A percentile compares a stretch with the other conserved stretches of the same genome.
These are phyloP conservation scores for Megaptera novaeangliae DNA, from an alignment of 2,113 vertebrate species.

Conservation along the genomic window DNA sequence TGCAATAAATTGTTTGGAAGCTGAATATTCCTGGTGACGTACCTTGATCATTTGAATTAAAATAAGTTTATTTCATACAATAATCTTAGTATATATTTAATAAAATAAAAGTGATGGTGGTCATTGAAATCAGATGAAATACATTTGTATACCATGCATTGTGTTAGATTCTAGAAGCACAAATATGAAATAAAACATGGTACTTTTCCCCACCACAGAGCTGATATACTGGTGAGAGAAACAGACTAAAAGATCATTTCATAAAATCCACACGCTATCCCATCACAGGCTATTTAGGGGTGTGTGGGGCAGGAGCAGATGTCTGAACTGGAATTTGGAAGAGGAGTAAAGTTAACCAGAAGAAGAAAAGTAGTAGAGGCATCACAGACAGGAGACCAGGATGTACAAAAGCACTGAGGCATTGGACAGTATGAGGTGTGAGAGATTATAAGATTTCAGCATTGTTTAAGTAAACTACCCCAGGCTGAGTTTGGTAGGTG, in stretches of 20 bases:
- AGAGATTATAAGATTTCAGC: not conserved
- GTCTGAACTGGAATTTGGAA: not conserved
- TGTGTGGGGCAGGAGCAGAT: not conserved
- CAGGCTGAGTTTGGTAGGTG: not conserved
- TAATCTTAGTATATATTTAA: not conserved
- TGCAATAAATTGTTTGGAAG: not conserved
- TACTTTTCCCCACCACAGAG: not conserved
- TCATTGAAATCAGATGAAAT: not conserved
- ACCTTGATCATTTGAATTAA: not conserved
- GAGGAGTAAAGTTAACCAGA: not conserved
- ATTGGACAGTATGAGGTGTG: not conserved
- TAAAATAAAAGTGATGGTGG: not conserved
- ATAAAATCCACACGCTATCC: not conserved
- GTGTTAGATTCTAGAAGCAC: not conserved
- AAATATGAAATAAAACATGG: not conserved
- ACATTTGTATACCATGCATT: not conserved
- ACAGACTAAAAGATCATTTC: not conserved
- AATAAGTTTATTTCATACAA: not conserved
- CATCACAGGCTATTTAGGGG: not conserved
- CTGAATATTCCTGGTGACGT: not conserved
- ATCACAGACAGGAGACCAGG: not conserved
- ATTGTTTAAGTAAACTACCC: not conserved
- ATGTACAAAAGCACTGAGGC: not conserved
- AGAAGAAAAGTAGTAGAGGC: not conserved
- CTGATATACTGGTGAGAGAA: not conserved